Evolutionary conservation across 2,113 vertebrate species (phyloP).

Genomic region (Melanostigma gelatinosum): DNA sequence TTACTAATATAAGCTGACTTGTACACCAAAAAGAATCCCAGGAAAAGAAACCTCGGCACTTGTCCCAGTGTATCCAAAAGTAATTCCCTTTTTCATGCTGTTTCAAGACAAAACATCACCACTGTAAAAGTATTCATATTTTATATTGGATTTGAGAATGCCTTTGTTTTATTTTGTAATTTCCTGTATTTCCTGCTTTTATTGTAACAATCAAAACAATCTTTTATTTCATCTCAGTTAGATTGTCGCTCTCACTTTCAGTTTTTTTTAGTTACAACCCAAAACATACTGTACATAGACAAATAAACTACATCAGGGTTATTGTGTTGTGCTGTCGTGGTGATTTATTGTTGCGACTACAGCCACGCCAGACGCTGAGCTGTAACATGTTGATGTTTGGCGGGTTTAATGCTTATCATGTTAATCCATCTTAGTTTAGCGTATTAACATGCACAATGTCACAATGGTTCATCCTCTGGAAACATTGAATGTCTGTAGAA

Average conservation of each 20-base stretch:
- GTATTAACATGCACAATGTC: background rate
- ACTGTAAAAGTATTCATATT: constrained; percentile 34
- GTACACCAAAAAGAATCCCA: background rate
- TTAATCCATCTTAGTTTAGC: background rate
- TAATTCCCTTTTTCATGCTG: background rate
- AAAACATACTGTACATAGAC: constrained; percentile 39
- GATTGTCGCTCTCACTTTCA: constrained; percentile 22
- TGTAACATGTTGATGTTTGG: background rate
- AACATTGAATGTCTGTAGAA: background rate
- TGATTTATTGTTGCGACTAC: constrained; percentile 39
- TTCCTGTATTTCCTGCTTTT: constrained; percentile 39
- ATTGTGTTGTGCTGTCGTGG: constrained; percentile 32
- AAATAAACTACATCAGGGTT: constrained; percentile 71
- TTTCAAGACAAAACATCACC: background rate
- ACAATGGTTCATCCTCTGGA: background rate
- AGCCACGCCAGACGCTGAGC: background rate
- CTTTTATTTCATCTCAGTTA: constrained; percentile 10
- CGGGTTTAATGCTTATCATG: too few species aligned
- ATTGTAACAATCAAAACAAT: constrained; percentile 27
- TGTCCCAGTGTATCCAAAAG: background rate
- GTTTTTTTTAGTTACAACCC: constrained; percentile 10
- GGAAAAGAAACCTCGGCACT: background rate
- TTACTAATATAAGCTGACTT: constrained; percentile 15
- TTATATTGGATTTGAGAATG: constrained; percentile 34
- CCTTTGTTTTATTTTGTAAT: constrained; percentile 58